Percentiles rank a stretch among this genome's conserved stretches.
Evolutionary conservation across 2,797 vertebrate species (phyloP).

Genomic region (Premnoplex brunnescens): DNA sequence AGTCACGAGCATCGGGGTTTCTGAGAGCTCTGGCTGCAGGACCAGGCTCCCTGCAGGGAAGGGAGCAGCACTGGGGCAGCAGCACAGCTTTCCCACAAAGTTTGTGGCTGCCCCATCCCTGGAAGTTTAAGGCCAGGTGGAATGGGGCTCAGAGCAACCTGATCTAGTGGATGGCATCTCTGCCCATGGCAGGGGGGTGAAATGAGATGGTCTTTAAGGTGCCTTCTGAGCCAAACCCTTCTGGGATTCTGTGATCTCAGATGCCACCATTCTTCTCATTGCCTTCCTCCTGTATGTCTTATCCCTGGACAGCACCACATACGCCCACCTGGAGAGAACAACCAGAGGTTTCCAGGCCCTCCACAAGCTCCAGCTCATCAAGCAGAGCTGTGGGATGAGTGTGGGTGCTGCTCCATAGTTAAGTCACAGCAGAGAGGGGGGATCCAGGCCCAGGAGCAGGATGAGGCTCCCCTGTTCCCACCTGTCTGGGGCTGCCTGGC

Average conservation of each 20-base stretch:
- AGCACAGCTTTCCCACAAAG: neutral
- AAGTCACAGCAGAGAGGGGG: neutral
- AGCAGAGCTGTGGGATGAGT: conserved; percentile 25
- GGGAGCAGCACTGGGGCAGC: rapidly evolving
- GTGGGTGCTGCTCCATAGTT: neutral
- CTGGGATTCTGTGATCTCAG: neutral
- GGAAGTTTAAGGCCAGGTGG: neutral
- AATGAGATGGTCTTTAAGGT: neutral
- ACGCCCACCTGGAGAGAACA: neutral
- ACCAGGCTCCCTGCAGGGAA: neutral
- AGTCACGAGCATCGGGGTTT: neutral
- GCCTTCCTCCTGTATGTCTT: neutral
- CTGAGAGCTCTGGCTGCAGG: neutral
- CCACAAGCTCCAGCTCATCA: conserved; percentile 33
- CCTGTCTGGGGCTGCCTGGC: rapidly evolving
- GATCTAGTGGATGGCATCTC: neutral
- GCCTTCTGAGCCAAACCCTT: neutral
- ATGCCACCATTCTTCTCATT: neutral
- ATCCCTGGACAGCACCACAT: neutral
- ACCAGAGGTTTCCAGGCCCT: conserved; percentile 24
- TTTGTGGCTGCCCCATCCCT: neutral
- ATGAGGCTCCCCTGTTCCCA: neutral
- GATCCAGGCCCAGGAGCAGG: neutral
- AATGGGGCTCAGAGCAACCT: neutral
- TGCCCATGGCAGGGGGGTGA: neutral